These are phyloP conservation scores for Metridium senile DNA, from an alignment of 92 coral and sea anemone species.

Conservation along the genomic window DNA sequence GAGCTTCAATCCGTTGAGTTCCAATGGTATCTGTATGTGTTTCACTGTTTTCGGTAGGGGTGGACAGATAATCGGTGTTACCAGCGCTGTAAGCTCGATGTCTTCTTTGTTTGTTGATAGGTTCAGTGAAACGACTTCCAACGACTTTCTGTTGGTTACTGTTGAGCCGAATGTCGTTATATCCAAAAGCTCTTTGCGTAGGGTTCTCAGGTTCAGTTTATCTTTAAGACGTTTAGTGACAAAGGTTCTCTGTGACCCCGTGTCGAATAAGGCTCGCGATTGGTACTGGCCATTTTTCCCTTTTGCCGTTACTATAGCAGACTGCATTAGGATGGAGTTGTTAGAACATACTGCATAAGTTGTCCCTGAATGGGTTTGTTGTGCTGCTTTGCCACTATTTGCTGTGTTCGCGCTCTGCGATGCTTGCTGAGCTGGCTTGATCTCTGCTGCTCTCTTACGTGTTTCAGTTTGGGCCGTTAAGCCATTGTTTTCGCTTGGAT, in stretches of 20 bases:
- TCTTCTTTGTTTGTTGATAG: conserved; percentile 29
- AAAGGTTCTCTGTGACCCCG: conserved; percentile 54
- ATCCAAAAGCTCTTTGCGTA: conserved; percentile 37
- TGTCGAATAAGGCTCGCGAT: conserved; percentile 34
- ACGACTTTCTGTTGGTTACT: conserved; percentile 19
- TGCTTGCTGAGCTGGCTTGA: conserved; percentile 7
- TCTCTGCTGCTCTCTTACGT: conserved; percentile 21
- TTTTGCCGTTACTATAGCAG: conserved; percentile 28
- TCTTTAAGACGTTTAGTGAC: conserved; percentile 28
- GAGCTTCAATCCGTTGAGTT: conserved; percentile 26
- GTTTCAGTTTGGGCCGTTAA: neutral
- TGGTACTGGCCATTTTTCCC: conserved; percentile 5
- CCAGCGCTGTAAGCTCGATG: conserved; percentile 37
- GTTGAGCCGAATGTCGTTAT: conserved; percentile 35
- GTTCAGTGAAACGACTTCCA: conserved; percentile 27
- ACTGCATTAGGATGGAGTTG: conserved; percentile 38
- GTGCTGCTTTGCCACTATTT: conserved; percentile 6
- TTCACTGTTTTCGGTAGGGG: conserved; percentile 19
- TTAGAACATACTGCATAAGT: conserved; percentile 24
- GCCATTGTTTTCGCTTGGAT: neutral
- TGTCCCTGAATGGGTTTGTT: conserved; percentile 31
- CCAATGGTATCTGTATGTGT: conserved; percentile 27
- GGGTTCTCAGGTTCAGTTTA: conserved; percentile 35
- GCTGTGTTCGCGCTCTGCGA: neutral
- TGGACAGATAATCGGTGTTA: conserved; percentile 37